Evolutionary conservation across 2,113 vertebrate species (phyloP).

Genomic region (Tachycineta bicolor): DNA sequence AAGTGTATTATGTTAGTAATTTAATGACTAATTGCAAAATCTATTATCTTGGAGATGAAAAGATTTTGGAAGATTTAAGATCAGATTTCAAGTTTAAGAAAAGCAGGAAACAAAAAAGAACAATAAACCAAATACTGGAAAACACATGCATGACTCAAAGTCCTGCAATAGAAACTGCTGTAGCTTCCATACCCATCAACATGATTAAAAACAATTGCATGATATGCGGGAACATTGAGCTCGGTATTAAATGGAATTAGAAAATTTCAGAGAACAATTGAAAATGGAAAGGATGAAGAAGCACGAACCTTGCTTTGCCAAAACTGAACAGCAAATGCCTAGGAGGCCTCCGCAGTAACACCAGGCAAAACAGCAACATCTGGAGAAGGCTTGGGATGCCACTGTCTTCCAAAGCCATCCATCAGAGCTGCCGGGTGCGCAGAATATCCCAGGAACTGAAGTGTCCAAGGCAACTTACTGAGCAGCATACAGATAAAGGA

Average conservation of each 20-base stretch:
- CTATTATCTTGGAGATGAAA: slow-evolving; percentile 46
- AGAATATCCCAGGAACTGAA: not conserved
- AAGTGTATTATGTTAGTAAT: slow-evolving; percentile 10
- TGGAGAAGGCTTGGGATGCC: not conserved
- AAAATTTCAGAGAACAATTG: not conserved
- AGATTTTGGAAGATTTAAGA: slow-evolving; percentile 30
- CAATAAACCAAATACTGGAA: slow-evolving; percentile 34
- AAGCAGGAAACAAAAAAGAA: slow-evolving; percentile 38
- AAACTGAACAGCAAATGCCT: not conserved
- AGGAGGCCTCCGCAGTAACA: not conserved
- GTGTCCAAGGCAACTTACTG: not conserved
- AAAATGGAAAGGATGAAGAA: not conserved
- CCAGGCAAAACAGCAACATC: not conserved
- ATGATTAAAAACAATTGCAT: not conserved
- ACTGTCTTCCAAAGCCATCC: not conserved
- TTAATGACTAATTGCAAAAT: slow-evolving; percentile 43
- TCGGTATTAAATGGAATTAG: not conserved
- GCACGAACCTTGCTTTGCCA: not conserved
- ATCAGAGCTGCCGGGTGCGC: not conserved
- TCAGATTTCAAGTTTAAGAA: slow-evolving; percentile 37
- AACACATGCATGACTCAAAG: slow-evolving; percentile 41
- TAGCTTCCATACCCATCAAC: not conserved
- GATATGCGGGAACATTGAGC: not conserved
- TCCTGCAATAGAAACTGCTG: slow-evolving; percentile 18
- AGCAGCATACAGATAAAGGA: not conserved